phyloP scores from a whole-genome alignment of 2,797 vertebrate species.

The Sphenodon punctatus region DNA sequence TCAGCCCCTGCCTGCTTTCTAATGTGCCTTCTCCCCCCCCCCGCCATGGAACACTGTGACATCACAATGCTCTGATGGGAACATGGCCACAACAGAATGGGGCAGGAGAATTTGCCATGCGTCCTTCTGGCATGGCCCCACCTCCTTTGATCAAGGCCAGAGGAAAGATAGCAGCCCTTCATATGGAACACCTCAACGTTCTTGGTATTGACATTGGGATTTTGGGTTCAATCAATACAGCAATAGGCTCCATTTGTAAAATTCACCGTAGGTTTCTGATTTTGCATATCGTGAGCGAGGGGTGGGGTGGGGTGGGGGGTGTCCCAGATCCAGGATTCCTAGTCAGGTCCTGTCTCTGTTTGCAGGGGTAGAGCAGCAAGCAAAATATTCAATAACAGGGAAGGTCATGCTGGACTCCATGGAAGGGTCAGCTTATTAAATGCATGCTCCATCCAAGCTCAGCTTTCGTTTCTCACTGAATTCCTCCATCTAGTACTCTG shows the following conservation, averaged over 20 bases:
- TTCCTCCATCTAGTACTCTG: background rate
- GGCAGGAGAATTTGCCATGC: too few relatives aligned
- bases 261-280: slow-evolving; percentile 1
- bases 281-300: background rate
- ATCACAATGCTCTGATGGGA: too few relatives aligned
- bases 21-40: too few relatives aligned
- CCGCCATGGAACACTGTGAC: too few relatives aligned
- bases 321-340: background rate
- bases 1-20: too few relatives aligned
- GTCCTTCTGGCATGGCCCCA: too few relatives aligned
- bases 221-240: background rate
- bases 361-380: background rate
- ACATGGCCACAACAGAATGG: too few relatives aligned
- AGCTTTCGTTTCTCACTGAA: slow-evolving; percentile 25
- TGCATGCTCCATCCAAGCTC: slow-evolving; percentile 14
- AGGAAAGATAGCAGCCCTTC: too few relatives aligned
- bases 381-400: background rate
- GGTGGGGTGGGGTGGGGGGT: too few relatives aligned
- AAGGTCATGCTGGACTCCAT: background rate
- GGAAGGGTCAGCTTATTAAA: background rate
- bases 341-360: background rate
- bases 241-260: background rate
- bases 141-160: too few relatives aligned
- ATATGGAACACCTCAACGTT: background rate
- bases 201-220: background rate